Evolutionary conservation across 2,888 invertebrate genomes (phyloP), one percentile per base, ranked within the genome.

Genomic region (Cataglyphis albicans): DNA sequence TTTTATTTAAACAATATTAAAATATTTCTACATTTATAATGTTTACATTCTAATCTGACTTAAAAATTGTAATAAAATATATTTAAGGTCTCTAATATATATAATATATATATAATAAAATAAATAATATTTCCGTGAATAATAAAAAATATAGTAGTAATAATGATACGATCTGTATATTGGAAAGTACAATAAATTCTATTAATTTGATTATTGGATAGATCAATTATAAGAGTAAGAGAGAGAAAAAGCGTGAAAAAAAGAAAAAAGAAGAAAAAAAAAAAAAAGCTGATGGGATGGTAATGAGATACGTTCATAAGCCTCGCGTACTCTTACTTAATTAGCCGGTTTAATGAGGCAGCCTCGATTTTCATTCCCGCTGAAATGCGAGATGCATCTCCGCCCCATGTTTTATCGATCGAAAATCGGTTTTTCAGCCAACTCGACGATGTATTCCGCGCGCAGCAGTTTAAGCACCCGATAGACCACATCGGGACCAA

Each of bases 401-500:
- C 52, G 78, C 38, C 72, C 38, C 21, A 29, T 41, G 55, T 68
- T 82, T 82, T 82, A 84, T 82, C 38, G 52, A 63, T n/a, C 9
- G 21, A 38, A 29, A 82, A 86, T 84, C 59, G 74, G 82, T 81
- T 81, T 78, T 85, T 84, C 57, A 52, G 38, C 63, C 48, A n/a
- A 29, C 61, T 18, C 75, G 52, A 25, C 73, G 44, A 44, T 41
- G 41, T 41, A 63, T 61, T 55, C 18, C 38, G 67, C 55, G n/a
- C 32, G 38, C 52, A 15, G 73, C 72, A 84, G 84, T 87, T 89
- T 89, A 89, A 89, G 89, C 86, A 65, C 73, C 81, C 83, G 83
- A 81, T 84, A 78, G 89, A 73, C 73, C 90, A 87, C 88, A 82
- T 84, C 82, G 82, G 83, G 83, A 88, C 83, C 88, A 89, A 89